Conservation (phyloP, 2,113 vertebrate genomes). For the Ifrita kowaldi region DNA sequence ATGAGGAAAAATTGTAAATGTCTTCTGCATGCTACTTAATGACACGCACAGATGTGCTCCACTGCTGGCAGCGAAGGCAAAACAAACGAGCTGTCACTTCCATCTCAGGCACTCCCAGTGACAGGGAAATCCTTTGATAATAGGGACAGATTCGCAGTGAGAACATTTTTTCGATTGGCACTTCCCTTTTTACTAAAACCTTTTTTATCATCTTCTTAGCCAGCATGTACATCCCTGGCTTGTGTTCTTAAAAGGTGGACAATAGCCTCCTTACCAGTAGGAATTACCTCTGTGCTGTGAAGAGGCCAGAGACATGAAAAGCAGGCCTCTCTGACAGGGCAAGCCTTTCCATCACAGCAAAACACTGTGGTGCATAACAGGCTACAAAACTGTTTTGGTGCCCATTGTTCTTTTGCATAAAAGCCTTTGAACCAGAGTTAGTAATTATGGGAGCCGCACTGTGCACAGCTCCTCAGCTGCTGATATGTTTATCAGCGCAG, state of each 20-base stretch:
- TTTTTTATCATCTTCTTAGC: not conserved
- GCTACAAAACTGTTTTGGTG: slow-evolving; percentile 14
- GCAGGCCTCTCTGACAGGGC: not conserved
- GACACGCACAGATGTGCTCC: not conserved
- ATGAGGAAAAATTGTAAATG: not conserved
- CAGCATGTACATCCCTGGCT: not conserved
- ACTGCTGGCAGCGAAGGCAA: not conserved
- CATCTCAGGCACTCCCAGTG: not conserved
- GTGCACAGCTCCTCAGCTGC: slow-evolving; percentile 41
- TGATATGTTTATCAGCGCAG: slow-evolving; percentile 21
- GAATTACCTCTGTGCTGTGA: not conserved
- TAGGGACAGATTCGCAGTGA: not conserved
- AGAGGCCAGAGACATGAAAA: not conserved
- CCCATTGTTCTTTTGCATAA: slow-evolving; percentile 45
- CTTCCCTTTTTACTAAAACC: not conserved
- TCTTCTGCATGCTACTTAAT: not conserved
- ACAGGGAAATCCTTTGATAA: not conserved
- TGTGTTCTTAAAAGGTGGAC: not conserved
- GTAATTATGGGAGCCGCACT: slow-evolving; percentile 9
- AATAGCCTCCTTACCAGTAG: not conserved
- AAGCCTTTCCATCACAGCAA: not conserved
- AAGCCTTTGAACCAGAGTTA: slow-evolving; percentile 39
- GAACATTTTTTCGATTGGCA: not conserved
- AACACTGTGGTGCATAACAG: not conserved
- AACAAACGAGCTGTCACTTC: not conserved